Percentiles rank a stretch among this genome's conserved stretches.
Conservation (phyloP, 2,113 vertebrate genomes). For the Xenopus laevis region DNA sequence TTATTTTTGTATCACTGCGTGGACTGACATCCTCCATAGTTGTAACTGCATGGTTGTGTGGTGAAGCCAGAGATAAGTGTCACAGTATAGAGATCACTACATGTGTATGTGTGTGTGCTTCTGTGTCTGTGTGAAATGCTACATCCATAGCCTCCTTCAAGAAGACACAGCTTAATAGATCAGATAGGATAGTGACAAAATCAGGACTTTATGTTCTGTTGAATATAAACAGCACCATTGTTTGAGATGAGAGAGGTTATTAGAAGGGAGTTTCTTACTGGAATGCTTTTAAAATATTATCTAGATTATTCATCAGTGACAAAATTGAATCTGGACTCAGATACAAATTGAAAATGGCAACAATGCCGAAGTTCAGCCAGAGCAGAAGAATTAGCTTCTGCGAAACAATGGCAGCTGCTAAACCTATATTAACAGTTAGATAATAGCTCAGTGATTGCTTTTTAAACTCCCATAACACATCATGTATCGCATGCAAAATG, state of each 20-base stretch:
- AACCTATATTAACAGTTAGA: slow-evolving; percentile 43
- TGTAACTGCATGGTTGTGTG: no score
- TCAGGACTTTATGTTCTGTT: not conserved
- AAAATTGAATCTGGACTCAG: slow-evolving; percentile 27
- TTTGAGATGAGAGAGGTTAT: slow-evolving; percentile 1
- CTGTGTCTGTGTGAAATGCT: no score
- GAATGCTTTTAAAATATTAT: slow-evolving; percentile 18
- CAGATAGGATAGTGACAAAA: not conserved
- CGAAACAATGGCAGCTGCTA: slow-evolving; percentile 12
- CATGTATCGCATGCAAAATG: no score
- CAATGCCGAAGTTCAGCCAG: not conserved
- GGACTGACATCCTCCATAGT: no score
- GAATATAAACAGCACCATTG: slow-evolving; percentile 9
- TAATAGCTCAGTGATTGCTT: not conserved
- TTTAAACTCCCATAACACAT: not conserved
- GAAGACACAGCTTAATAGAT: not conserved
- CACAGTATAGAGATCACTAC: no score
- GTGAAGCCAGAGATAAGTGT: no score
- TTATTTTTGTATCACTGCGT: no score
- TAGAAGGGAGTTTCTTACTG: slow-evolving; percentile 6
- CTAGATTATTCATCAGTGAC: slow-evolving; percentile 20
- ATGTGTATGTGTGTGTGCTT: no score
- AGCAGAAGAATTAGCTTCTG: slow-evolving; percentile 34
- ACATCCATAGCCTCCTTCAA: no score
- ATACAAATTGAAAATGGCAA: slow-evolving; percentile 1